Conservation (phyloP, 2,888 invertebrate species). For the Malthinus seriepunctatus region DNA sequence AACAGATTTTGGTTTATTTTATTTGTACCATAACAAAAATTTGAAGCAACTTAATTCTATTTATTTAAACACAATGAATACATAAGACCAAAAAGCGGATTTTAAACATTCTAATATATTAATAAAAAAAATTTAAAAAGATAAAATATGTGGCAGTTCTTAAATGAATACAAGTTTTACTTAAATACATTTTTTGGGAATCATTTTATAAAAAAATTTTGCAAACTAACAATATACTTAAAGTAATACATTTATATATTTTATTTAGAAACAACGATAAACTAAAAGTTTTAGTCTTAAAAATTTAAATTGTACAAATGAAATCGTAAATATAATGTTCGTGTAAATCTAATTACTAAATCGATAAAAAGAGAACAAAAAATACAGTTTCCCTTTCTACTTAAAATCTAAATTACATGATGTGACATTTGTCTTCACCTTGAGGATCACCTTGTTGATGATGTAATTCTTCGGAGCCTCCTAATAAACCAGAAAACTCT, state of each 20-base stretch:
- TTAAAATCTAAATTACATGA: conserved; percentile 56
- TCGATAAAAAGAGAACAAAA: background rate
- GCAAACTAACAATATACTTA: background rate
- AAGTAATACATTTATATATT: background rate
- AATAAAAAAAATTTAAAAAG: conserved; percentile 1
- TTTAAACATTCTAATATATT: background rate
- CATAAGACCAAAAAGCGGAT: conserved; percentile 6
- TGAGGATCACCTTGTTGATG: conserved; percentile 58
- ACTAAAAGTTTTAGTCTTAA: background rate
- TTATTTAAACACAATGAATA: conserved; percentile 20
- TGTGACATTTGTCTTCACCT: conserved; percentile 61
- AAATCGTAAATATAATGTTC: background rate
- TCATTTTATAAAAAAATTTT: background rate
- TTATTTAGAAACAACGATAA: background rate
- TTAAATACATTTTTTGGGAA: background rate
- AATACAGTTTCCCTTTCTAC: background rate
- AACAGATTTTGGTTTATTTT: background rate
- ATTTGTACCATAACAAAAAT: background rate
- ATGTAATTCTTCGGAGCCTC: conserved; percentile 58
- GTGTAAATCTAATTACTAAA: too few species aligned
- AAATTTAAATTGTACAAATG: background rate
- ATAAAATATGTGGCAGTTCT: conserved; percentile 2
- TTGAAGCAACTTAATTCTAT: conserved; percentile 9
- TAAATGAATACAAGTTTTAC: background rate
- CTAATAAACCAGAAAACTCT: conserved; percentile 53